These are phyloP conservation scores for Crepidodera aurea DNA, from an alignment of 2,888 invertebrate species.

Conservation along the genomic window DNA sequence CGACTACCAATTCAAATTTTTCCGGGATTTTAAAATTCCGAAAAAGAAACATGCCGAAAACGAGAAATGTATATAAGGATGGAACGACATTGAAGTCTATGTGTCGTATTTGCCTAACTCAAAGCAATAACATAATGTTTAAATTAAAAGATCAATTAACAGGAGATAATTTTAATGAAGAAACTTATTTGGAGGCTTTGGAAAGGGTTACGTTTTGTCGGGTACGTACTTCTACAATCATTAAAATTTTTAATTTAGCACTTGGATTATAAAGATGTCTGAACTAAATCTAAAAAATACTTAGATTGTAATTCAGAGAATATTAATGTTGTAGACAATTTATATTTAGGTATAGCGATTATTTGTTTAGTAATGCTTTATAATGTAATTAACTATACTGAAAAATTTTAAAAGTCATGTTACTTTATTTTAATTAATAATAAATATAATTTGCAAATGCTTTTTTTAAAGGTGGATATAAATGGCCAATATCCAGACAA, in stretches of 20 bases:
- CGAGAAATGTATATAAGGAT: conserved; percentile 11
- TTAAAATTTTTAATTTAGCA: too few relatives aligned
- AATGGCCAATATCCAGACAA: conserved; percentile 30
- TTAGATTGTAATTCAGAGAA: too few relatives aligned
- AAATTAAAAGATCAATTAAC: conserved; percentile 30
- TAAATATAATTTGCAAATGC: too few relatives aligned
- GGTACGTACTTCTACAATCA: conserved; percentile 29
- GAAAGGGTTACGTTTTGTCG: conserved; percentile 31
- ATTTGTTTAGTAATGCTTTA: too few relatives aligned
- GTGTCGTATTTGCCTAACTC: conserved; percentile 38
- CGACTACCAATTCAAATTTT: conserved; percentile 8
- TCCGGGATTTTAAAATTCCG: conserved; percentile 1
- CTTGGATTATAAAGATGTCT: too few relatives aligned
- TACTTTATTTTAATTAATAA: too few relatives aligned
- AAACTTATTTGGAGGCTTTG: conserved; percentile 33
- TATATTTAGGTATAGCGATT: too few relatives aligned
- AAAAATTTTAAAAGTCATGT: too few relatives aligned
- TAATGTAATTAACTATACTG: too few relatives aligned
- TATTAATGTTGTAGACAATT: too few relatives aligned
- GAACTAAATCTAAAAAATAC: too few relatives aligned
- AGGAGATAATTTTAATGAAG: conserved; percentile 5
- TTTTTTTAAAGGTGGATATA: conserved; percentile 26
- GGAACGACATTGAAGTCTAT: conserved; percentile 26
- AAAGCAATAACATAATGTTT: conserved; percentile 34
- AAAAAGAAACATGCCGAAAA: conserved; percentile 18